Base-by-base conservation (phyloP, 2,113 vertebrate genomes). In the Marmota monax region DNA sequence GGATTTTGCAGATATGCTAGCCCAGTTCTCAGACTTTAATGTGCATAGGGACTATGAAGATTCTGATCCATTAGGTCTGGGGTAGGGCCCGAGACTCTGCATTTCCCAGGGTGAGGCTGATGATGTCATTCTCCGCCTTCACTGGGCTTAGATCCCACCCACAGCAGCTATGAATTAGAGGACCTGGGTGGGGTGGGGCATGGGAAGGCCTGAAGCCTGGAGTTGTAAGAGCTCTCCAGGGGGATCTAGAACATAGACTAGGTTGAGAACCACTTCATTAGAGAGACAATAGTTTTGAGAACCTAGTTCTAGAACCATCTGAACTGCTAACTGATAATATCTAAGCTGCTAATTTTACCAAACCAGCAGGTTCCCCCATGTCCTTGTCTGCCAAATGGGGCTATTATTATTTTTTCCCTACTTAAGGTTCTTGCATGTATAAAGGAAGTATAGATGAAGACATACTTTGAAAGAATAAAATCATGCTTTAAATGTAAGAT, bases 381-480 rank as follows among this genome's bases (percentile, higher is more conserved):
- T 92, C 61, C 22, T 83, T 78, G 22, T 39, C 42, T 72, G 42
- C 61, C 48, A 72, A 74, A 84, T 79, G 51, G 56, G 56, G 34
- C 53, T 82, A 42, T 70, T 58, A 27, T 56, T 69, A 67, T 80
- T 67, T 77, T 70, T 37, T 88, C 34, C 61, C 56, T 45, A 45
- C 79, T 82, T 34, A 96, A 84, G 84, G 14, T 92, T 84, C 45
- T 82, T 53, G 17, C 39, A 29, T 79, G 34, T 63, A 6, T 82
- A 88, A 82, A 18, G 48, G 80, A 84, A 73, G 13, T 12, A 37
- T 73, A 65, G 48, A 27, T 70, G 20, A 61, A 45, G 53, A 32
- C 34, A 69, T 65, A 53, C 80, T 85, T 90, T 34, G 48, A 92
- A 85, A 76, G 76, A 87, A 22, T 90, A 51, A 92, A 93, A 89